Conservation (phyloP, 2,113 vertebrate species). For the Pseudorasbora parva region DNA sequence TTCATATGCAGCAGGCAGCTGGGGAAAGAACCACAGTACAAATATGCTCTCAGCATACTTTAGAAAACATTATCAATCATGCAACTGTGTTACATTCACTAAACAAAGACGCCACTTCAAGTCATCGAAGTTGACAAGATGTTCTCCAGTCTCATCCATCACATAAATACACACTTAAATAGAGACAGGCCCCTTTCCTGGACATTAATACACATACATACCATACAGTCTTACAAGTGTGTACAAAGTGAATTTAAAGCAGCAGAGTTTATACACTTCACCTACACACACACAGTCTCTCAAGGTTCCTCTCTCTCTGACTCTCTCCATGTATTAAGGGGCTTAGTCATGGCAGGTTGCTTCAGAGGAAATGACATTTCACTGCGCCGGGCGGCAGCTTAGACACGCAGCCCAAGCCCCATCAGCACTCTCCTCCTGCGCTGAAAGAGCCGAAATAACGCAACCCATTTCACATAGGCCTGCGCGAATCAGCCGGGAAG, state of each 20-base stretch:
- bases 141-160: not conserved
- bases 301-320: not conserved
- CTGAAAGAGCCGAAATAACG: slow-evolving; percentile 23
- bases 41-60: slow-evolving; percentile 22
- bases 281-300: slow-evolving; percentile 17
- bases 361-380: slow-evolving; percentile 61
- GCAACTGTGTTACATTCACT: not conserved
- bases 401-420: slow-evolving; percentile 37
- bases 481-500: slow-evolving; percentile 9
- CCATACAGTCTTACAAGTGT: not conserved
- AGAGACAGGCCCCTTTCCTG: not conserved
- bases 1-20: slow-evolving; percentile 7
- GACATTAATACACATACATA: not conserved
- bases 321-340: slow-evolving; percentile 27
- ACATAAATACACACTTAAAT: slow-evolving; percentile 24
- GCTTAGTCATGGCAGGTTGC: slow-evolving; percentile 50
- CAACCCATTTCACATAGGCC: slow-evolving; percentile 26
- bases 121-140: not conserved
- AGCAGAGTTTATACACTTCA: not conserved
- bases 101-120: not conserved
- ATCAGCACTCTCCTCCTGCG: slow-evolving; percentile 46
- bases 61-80: slow-evolving; percentile 32
- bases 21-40: not conserved
- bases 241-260: slow-evolving; percentile 6
- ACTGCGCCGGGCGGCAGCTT: slow-evolving; percentile 49